phyloP scores from a whole-genome alignment of 2,113 vertebrate species.

The Micronycteris hirsuta region DNA sequence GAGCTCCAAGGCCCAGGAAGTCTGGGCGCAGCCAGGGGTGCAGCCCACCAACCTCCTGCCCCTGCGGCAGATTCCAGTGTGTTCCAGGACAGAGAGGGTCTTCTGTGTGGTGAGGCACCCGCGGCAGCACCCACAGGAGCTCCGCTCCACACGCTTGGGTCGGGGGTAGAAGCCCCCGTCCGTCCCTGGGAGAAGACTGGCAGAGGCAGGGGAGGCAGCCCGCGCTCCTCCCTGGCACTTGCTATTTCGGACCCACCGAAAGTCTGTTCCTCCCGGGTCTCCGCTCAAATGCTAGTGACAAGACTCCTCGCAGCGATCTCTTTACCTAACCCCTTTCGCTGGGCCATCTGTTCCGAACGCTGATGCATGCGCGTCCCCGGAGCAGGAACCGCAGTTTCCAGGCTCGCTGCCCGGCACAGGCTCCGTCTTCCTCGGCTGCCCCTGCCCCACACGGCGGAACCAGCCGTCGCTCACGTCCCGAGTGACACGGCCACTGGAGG shows the following conservation, averaged over 20 bases:
- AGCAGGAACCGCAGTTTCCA: neutral
- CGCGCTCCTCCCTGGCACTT: neutral
- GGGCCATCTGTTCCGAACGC: conserved; percentile 47
- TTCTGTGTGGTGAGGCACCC: neutral
- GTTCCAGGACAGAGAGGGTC: neutral
- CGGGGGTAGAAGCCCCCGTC: neutral
- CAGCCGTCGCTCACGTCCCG: conserved; percentile 8
- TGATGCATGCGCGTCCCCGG: neutral
- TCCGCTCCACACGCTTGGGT: neutral
- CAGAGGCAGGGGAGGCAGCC: neutral
- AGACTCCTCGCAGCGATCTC: neutral
- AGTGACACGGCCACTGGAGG: neutral
- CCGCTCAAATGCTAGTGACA: fast-evolving
- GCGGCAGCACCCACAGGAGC: neutral
- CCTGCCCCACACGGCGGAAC: neutral
- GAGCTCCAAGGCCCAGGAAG: neutral
- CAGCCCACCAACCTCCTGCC: neutral
- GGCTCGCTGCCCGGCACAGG: conserved; percentile 4
- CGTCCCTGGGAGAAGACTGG: neutral
- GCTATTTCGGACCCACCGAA: conserved; percentile 55
- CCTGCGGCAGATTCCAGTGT: neutral
- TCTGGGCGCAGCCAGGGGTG: neutral
- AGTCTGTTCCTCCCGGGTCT: conserved; percentile 52
- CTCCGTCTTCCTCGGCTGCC: neutral
- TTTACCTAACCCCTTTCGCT: conserved; percentile 54